phyloP scores from a whole-genome alignment of 2,113 vertebrate species.

The Lepisosteus osseus region DNA sequence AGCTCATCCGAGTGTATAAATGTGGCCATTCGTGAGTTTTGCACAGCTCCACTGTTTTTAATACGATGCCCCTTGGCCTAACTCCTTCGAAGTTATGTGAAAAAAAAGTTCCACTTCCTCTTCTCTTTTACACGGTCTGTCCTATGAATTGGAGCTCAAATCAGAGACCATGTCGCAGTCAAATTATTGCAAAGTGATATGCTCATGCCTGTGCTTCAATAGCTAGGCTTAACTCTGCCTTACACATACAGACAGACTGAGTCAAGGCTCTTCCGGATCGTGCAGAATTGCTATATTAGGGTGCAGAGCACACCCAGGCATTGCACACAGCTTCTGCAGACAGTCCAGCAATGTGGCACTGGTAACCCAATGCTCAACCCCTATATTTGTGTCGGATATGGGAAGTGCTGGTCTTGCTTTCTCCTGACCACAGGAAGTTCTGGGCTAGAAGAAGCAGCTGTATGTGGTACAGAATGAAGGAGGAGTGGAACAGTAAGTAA shows the following conservation, averaged over 20 bases:
- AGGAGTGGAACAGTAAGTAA: not conserved
- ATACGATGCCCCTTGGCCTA: no score
- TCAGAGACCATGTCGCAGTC: not conserved
- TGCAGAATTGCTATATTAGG: not conserved
- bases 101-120: no score
- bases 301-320: not conserved
- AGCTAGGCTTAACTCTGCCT: not conserved
- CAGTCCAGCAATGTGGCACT: not conserved
- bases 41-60: no score
- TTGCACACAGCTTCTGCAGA: not conserved
- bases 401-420: not conserved
- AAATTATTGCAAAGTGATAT: not conserved
- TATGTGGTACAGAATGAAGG: not conserved
- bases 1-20: no score
- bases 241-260: not conserved
- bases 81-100: no score
- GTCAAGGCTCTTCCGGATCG: not conserved
- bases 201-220: not conserved
- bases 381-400: not conserved
- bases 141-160: not conserved
- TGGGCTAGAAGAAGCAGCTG: not conserved
- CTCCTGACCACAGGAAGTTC: not conserved
- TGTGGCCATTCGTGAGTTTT: no score
- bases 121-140: no score
- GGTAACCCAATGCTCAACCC: not conserved